Base-by-base conservation (phyloP, 1,140 invertebrate genomes). In the Melanaphis sacchari region DNA sequence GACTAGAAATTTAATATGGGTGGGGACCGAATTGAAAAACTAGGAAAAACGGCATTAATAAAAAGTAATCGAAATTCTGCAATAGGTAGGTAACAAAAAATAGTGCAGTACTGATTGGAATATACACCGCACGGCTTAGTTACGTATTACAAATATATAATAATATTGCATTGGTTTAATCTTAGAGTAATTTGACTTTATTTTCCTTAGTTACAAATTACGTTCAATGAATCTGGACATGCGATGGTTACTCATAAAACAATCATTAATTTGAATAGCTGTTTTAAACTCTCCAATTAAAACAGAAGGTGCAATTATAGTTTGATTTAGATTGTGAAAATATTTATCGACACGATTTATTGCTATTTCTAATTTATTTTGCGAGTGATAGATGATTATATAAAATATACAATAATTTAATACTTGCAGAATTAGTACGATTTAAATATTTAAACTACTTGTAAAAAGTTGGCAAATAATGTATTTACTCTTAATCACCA, bases 1-100 rank as follows among this genome's bases (percentile, higher is more conserved):
- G 59, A 76, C 59, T 76, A 76, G 59, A 76, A 76, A 76, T 76
- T 76, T 24, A n/a, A 76, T 76, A 76, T 76, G 59, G 59, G 59
- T 15, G 31, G 59, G 3, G n/a, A n/a, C 31, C 15, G 59, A n/a
- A 15, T 15, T 15, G n/a, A 76, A 76, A 76, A 76, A 66, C 54
- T n/a, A 4, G 4, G 15, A 1, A 5, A 66, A 76, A 76, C n/a
- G 31, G 31, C 59, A n/a, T 76, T n/a, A 36, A n/a, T 76, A 76
- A 76, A 76, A 76, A n/a, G 31, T 76, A 36, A 76, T 76, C 59
- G 31, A 76, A 76, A 76, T 76, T 76, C 59, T 6, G n/a, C 5
- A n/a, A 15, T 49, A 49, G 46, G 59, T n/a, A 36, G 59, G 15
- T 18, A 76, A n/a, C 59, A 76, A 76, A 76, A 49, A 76, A 76